These are phyloP conservation scores for Thryonomys swinderianus DNA, from an alignment of 2,113 vertebrate species.

Conservation along the genomic window DNA sequence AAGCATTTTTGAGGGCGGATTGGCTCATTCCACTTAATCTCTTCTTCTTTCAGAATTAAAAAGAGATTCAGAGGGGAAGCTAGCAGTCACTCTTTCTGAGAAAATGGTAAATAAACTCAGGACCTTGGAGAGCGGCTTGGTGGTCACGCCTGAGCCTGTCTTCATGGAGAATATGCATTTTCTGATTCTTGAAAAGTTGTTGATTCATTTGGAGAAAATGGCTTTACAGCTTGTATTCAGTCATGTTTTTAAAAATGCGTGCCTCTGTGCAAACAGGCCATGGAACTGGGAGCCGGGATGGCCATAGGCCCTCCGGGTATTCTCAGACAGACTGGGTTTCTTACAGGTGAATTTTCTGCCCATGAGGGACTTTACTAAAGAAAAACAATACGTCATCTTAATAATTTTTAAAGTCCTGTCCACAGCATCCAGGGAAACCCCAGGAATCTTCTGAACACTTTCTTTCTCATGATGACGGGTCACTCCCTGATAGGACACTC, in stretches of 20 bases:
- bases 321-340: too few species aligned
- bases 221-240: not conserved
- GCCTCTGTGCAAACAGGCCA: not conserved
- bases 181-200: not conserved
- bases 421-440: rapidly evolving
- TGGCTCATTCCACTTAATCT: not conserved
- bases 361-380: not conserved
- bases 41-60: not conserved
- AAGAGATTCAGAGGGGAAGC: not conserved
- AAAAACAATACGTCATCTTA: not conserved
- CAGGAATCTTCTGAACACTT: rapidly evolving
- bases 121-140: not conserved
- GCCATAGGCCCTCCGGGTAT: rapidly evolving
- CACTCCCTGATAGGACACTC: not conserved
- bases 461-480: not conserved
- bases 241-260: not conserved
- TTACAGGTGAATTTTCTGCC: not conserved
- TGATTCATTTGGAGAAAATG: not conserved
- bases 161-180: not conserved
- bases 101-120: not conserved
- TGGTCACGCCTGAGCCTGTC: rapidly evolving
- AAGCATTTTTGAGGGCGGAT: rapidly evolving
- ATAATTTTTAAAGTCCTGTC: not conserved
- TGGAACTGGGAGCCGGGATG: not conserved
- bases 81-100: not conserved